Conservation (phyloP, 2,797 vertebrate genomes). For the Myotis planiceps region DNA sequence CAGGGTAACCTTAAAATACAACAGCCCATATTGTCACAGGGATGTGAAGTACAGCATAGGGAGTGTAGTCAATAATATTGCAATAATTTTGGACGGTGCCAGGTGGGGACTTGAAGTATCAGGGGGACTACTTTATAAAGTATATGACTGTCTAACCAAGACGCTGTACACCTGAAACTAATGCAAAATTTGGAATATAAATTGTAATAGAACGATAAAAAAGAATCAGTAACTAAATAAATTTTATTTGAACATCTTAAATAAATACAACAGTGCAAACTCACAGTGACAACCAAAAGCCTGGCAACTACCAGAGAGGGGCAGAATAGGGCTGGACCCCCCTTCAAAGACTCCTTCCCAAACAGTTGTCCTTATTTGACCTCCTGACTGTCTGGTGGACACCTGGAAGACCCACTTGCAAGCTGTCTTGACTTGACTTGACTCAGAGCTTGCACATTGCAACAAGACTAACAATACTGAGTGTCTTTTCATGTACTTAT, state of each 20-base stretch:
- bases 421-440: not conserved
- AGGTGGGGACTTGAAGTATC: not conserved
- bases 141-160: not conserved
- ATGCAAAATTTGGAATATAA: not conserved
- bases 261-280: not conserved
- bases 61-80: not conserved
- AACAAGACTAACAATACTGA: not conserved
- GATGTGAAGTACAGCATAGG: not conserved
- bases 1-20: not conserved
- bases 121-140: not conserved
- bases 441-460: not conserved
- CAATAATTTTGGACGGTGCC: not conserved
- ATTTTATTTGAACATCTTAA: not conserved
- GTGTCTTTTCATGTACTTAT: not conserved
- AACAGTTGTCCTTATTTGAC: too few relatives aligned
- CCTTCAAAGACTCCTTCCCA: not conserved
- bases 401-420: not conserved
- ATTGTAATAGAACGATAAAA: not conserved
- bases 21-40: not conserved
- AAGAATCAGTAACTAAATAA: not conserved
- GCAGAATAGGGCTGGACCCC: not conserved
- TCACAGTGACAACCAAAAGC: not conserved
- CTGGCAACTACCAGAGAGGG: not conserved
- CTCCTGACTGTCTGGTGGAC: not conserved
- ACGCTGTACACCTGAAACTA: not conserved